Conservation (phyloP, 1,140 invertebrate species). For the Nixonia krombeini region DNA sequence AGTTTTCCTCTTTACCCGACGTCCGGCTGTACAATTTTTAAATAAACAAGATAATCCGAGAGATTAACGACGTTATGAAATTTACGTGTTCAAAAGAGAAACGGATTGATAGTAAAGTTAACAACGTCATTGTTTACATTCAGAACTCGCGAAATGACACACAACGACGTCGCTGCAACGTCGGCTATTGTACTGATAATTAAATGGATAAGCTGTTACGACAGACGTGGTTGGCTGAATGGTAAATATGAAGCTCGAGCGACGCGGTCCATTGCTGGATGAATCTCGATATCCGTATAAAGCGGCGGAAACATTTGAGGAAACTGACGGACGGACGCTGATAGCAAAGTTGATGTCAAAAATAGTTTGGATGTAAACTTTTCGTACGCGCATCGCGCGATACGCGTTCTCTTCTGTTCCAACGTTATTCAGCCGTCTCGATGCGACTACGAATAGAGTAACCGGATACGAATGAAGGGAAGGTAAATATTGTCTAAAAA, state of each 20-base stretch:
- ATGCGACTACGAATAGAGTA: too few species aligned
- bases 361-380: too few species aligned
- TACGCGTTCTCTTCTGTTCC: not conserved
- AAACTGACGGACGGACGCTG: conserved; percentile 56
- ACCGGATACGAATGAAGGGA: too few species aligned
- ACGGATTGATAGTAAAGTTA: conserved; percentile 18
- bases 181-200: conserved; percentile 67
- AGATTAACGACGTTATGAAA: conserved; percentile 19
- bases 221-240: conserved; percentile 14
- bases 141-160: conserved; percentile 37
- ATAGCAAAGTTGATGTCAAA: conserved; percentile 52
- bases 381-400: too few species aligned
- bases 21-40: not conserved
- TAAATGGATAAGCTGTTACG: conserved; percentile 67
- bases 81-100: conserved; percentile 20
- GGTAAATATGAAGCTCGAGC: conserved; percentile 10
- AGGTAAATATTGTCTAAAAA: too few species aligned
- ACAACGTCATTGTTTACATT: conserved; percentile 58
- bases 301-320: conserved; percentile 61
- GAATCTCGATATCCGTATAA: conserved; percentile 40
- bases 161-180: conserved; percentile 30
- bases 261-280: conserved; percentile 10
- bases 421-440: not conserved
- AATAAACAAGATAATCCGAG: not conserved
- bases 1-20: not conserved